Conservation (phyloP, 2,888 invertebrate species). For the Synergus japonicus region DNA sequence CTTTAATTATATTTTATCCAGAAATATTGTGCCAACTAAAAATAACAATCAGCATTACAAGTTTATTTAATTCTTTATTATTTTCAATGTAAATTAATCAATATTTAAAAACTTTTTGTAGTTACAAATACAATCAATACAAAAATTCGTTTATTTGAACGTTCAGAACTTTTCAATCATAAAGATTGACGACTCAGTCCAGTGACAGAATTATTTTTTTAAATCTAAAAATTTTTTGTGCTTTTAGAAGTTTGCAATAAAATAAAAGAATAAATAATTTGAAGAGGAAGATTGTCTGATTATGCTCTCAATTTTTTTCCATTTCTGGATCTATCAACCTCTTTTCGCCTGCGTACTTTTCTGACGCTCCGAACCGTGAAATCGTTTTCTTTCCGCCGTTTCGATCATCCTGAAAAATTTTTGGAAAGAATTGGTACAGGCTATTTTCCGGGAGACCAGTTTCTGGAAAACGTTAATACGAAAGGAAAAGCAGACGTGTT, state of each 20-base stretch:
- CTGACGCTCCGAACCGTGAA: slow-evolving; percentile 46
- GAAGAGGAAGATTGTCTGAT: background rate
- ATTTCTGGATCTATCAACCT: slow-evolving; percentile 1
- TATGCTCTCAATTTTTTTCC: slow-evolving; percentile 5
- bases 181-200: background rate
- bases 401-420: slow-evolving; percentile 46
- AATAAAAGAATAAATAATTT: background rate
- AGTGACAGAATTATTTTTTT: no score
- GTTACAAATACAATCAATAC: no score
- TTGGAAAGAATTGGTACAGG: slow-evolving; percentile 35
- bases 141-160: no score
- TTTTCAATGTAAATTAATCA: no score
- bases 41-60: no score
- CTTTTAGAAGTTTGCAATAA: background rate
- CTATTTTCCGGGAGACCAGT: slow-evolving; percentile 44
- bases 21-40: no score
- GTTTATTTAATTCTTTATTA: no score
- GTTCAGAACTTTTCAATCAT: no score
- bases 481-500: slow-evolving; percentile 18
- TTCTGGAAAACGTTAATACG: slow-evolving; percentile 24
- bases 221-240: no score
- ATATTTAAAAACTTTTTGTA: no score
- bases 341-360: slow-evolving; percentile 25
- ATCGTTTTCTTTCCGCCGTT: slow-evolving; percentile 49
- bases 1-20: no score